Evolutionary conservation across 2,113 vertebrate genomes (phyloP), one percentile per base, ranked within the genome.

Genomic region (Anthoscopus minutus): DNA sequence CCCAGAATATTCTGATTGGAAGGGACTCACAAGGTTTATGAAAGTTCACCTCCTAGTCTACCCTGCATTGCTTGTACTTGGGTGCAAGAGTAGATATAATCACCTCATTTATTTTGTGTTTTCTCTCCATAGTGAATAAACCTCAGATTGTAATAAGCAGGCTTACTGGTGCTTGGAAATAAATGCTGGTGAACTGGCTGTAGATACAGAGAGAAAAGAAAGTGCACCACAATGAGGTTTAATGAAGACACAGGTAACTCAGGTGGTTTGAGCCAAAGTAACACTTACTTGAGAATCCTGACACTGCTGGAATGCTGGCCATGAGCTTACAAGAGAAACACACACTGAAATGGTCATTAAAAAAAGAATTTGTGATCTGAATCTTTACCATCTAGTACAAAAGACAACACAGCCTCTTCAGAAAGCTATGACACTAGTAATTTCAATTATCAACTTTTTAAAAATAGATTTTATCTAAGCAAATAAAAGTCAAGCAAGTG

Each of bases 201-300:
- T 28, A n/a, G 20, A 44, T 10, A 71, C 2, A 35, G 23, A 31
- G 11, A 37, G 8, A 70, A 69, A 70, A 81, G 25, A 71, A 23
- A 9, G 30, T 69, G 18, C 33, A 53, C 5, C 42, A 64, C 30
- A 80, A 42, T 4, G 11, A 28, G 6, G 2, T 67, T 86, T 66
- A 44, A 33, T 61, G 67, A 70, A 48, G 44, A 47, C 27, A 66
- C 1, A 64, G 35, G 0, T 38, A 64, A 5, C 33, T 60, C 37
- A 14, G 3, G 17, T 0, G 0, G 24, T n/a, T 58, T 53, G 28
- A 84, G n/a, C 8, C 7, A 9, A 65, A 83, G 8, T 24, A 64
- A 35, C 8, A 24, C 15, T 67, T 27, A 84, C 24, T 9, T n/a
- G 45, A 66, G 17, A 74, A 47, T 66, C 50, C 23, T 4, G 51